A percentile compares a stretch with the other conserved stretches of the same genome.
Conservation (phyloP, 2,888 invertebrate species). For the Drosophila hamatofila region DNA sequence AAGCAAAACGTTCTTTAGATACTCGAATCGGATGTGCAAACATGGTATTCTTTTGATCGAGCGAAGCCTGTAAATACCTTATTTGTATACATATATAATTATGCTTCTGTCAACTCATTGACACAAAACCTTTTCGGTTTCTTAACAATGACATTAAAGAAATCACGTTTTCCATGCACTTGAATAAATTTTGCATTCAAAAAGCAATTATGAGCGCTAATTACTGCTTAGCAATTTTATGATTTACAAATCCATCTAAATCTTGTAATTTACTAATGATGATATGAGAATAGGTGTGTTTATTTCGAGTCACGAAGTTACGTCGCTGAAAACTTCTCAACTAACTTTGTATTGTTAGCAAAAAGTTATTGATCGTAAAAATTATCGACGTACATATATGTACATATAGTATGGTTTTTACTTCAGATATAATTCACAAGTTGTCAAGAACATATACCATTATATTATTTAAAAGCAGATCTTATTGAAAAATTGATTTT, state of each 20-base stretch:
- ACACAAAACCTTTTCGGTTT: not conserved
- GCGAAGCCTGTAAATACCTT: not conserved
- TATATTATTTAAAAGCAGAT: too few relatives aligned
- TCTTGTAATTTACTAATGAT: constrained; percentile 10
- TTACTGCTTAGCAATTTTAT: constrained; percentile 28
- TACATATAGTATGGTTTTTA: not conserved
- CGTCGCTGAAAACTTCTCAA: not conserved
- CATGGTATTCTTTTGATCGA: not conserved
- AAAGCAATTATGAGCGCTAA: constrained; percentile 49
- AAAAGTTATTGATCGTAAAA: not conserved
- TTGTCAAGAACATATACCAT: not conserved
- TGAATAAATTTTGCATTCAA: constrained; percentile 41
- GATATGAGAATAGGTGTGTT: not conserved
- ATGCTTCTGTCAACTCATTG: constrained; percentile 2
- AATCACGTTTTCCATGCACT: constrained; percentile 65
- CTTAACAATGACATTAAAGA: constrained; percentile 14
- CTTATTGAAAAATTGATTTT: too few relatives aligned
- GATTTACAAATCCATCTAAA: constrained; percentile 4
- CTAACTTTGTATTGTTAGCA: not conserved
- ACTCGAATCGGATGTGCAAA: not conserved
- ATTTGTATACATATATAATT: not conserved
- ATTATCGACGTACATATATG: not conserved
- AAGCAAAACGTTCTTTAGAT: not conserved
- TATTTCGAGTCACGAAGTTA: not conserved
- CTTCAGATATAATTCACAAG: not conserved